These are phyloP conservation scores for Chrysopilus asiliformis DNA, from an alignment of 2,888 invertebrate genomes.

Conservation along the genomic window DNA sequence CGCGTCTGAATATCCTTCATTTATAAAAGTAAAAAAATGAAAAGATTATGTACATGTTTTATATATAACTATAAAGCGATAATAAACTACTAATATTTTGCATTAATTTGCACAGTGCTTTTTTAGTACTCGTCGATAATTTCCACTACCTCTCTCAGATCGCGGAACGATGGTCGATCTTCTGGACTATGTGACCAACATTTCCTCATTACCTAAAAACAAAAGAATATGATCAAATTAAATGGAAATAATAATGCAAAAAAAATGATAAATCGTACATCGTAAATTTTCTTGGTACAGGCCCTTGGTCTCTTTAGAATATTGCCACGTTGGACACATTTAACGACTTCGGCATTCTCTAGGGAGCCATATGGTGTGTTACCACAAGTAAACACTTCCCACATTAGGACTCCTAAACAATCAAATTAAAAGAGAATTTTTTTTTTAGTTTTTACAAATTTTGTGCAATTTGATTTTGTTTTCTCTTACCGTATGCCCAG, in stretches of 20 bases:
- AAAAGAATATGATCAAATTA: neutral
- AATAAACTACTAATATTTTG: too few relatives aligned
- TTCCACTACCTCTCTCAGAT: slow-evolving; percentile 67
- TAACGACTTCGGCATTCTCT: slow-evolving; percentile 90
- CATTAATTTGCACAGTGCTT: too few relatives aligned
- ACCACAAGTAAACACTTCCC: slow-evolving; percentile 94
- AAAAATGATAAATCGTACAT: slow-evolving; percentile 51
- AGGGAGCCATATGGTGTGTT: slow-evolving; percentile 91
- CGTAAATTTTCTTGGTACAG: slow-evolving; percentile 85
- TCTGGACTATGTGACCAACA: slow-evolving; percentile 80
- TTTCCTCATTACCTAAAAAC: slow-evolving; percentile 63
- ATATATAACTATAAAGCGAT: too few relatives aligned
- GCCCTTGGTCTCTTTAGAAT: slow-evolving; percentile 80
- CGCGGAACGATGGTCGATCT: slow-evolving; percentile 75
- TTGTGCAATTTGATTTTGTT: slow-evolving; percentile 12
- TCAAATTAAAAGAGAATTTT: neutral
- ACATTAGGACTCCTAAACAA: slow-evolving; percentile 77
- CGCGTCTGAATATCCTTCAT: too few relatives aligned
- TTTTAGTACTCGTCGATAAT: slow-evolving; percentile 59
- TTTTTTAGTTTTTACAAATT: too few relatives aligned
- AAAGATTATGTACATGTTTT: too few relatives aligned
- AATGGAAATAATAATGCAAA: neutral
- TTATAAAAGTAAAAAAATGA: too few relatives aligned
- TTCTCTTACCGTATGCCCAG: slow-evolving; percentile 78
- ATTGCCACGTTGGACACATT: slow-evolving; percentile 79